Base-by-base conservation (phyloP, 2,888 invertebrate genomes). In the Schizaphis graminum region DNA sequence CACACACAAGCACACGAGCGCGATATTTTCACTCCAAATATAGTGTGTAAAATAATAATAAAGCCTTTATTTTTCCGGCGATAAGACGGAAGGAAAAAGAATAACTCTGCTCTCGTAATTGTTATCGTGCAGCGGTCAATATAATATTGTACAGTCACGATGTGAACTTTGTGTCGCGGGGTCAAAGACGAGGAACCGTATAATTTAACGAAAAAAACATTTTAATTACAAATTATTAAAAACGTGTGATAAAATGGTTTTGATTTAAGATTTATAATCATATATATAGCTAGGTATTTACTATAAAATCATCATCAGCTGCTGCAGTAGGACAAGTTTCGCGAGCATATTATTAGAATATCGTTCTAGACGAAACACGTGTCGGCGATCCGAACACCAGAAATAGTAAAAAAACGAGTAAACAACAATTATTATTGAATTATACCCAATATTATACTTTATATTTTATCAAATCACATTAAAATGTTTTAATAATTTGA, bases 51-150 rank as follows among this genome's bases (percentile, higher is more conserved):
- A 77, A 77, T 77, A 35, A 77, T 77, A 35, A 77, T 77, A 77
- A 53, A 88, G 3, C 53, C 35, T 88, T 53, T 77, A 77, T 21
- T 87, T 87, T 21, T 35, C 35, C 1, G 53, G 35, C 1, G 88
- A 88, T 88, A 88, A 53, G 53, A 1, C 24, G 10, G n/a, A 53
- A 88, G 53, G 88, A 88, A 88, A 88, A 88, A 53, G n/a, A 53
- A 53, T 77, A 53, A 47, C 21, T 49, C 24, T 49, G 10, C 35
- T 53, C 53, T 53, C 16, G 21, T 84, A 91, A 91, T 91, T 86
- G 47, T 91, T 91, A 91, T 84, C 91, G 26, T 91, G 86, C 86
- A 91, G 57, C 91, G 86, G 91, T 86, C 47, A 91, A 86, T 91
- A 91, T 53, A 53, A 53, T 35, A 89, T 89, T 41, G 13, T 41